Percentiles rank a stretch among this genome's conserved stretches.
Evolutionary conservation across 2,888 invertebrate species (phyloP).

Genomic region (Timandra comae): DNA sequence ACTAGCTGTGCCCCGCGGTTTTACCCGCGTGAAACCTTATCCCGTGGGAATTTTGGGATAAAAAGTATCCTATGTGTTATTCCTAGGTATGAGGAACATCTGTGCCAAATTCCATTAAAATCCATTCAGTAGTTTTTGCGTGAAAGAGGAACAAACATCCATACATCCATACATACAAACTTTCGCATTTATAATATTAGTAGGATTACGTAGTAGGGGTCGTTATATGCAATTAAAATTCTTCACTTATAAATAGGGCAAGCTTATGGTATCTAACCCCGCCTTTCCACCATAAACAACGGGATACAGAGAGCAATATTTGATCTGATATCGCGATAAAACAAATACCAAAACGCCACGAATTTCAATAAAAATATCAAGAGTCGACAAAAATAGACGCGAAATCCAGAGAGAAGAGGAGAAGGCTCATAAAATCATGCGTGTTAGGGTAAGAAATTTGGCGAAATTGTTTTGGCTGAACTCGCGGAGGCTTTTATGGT

Average conservation of each 20-base stretch:
- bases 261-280: slow-evolving; percentile 25
- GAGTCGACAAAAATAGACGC: slow-evolving; percentile 51
- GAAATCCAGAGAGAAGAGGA: slow-evolving; percentile 37
- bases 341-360: slow-evolving; percentile 47
- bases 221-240: slow-evolving; percentile 19
- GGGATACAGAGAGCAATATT: slow-evolving; percentile 38
- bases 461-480: slow-evolving; percentile 72
- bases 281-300: slow-evolving; percentile 32
- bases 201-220: slow-evolving; percentile 14
- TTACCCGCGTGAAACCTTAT: too few species aligned
- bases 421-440: slow-evolving; percentile 67
- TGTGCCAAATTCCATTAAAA: too few species aligned
- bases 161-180: too few species aligned
- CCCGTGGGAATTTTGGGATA: too few species aligned
- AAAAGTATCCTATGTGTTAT: too few species aligned
- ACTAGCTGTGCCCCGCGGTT: too few species aligned
- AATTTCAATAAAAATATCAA: slow-evolving; percentile 55
- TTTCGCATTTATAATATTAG: too few species aligned
- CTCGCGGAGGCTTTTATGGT: slow-evolving; percentile 67
- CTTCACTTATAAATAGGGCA: slow-evolving; percentile 21
- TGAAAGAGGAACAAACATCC: too few species aligned
- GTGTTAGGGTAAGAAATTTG: slow-evolving; percentile 68
- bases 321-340: slow-evolving; percentile 49
- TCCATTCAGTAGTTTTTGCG: too few species aligned
- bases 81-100: too few species aligned